Evolutionary conservation across 2,113 vertebrate species (phyloP).

Genomic region (Pseudopodoces humilis): DNA sequence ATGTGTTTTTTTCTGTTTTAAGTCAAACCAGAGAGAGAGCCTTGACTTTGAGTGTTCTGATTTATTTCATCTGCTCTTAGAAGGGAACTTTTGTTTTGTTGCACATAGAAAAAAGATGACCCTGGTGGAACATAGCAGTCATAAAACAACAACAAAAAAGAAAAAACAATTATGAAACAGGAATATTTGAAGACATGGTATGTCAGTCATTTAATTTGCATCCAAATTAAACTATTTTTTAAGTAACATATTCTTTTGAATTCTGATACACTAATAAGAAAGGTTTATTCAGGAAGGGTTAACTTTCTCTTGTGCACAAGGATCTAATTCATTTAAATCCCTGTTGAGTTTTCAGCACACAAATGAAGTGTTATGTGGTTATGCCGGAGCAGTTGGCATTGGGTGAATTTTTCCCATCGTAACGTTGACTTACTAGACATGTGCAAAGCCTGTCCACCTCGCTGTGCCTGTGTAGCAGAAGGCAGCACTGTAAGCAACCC

Average conservation of each 20-base stretch:
- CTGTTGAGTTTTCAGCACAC: background rate
- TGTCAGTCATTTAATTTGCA: background rate
- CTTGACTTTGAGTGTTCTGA: background rate
- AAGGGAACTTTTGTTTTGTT: constrained; percentile 7
- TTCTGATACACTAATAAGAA: background rate
- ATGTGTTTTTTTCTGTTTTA: background rate
- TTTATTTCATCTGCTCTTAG: constrained; percentile 4
- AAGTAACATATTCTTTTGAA: background rate
- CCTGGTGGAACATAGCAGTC: background rate
- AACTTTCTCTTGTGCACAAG: constrained; percentile 19
- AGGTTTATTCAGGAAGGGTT: constrained; percentile 5
- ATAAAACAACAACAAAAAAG: background rate
- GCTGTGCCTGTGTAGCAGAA: background rate
- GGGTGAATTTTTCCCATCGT: constrained; percentile 18
- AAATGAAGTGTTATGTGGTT: background rate
- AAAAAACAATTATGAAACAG: background rate
- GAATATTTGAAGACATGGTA: background rate
- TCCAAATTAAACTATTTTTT: background rate
- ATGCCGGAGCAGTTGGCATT: constrained; percentile 9
- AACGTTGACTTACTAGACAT: background rate
- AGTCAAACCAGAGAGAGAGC: background rate
- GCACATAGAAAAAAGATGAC: background rate
- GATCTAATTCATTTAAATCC: constrained; percentile 41
- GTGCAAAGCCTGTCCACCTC: background rate
- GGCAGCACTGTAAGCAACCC: background rate